A percentile compares a stretch with the other conserved stretches of the same genome.
Conservation (phyloP, 2,797 vertebrate genomes). For the Chiroxiphia lanceolata region DNA sequence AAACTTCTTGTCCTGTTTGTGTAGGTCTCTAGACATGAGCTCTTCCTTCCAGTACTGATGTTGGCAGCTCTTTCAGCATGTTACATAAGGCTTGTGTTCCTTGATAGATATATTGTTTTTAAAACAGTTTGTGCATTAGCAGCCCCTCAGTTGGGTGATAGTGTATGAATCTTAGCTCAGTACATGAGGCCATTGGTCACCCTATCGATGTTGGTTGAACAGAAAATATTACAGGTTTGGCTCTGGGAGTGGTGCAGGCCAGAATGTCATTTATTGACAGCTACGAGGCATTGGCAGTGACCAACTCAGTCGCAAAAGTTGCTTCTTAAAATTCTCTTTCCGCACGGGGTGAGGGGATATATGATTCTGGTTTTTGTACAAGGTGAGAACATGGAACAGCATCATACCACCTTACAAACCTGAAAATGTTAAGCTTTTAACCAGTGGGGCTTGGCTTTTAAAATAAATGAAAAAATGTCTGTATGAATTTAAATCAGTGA, state of each 20-base stretch:
- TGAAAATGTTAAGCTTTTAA: not conserved
- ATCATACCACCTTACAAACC: not conserved
- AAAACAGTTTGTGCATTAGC: not conserved
- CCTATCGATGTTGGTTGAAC: accelerated
- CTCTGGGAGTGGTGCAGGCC: not conserved
- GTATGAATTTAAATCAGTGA: not conserved
- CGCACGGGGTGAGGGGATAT: not conserved
- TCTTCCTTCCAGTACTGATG: not conserved
- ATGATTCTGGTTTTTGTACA: not conserved
- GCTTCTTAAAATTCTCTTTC: not conserved
- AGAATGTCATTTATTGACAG: not conserved
- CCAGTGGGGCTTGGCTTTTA: not conserved
- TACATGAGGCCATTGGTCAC: not conserved
- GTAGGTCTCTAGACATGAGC: not conserved
- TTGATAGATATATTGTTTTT: not conserved
- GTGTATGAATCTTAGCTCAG: not conserved
- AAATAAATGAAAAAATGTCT: not conserved
- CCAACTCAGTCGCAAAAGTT: not conserved
- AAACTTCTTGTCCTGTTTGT: not conserved
- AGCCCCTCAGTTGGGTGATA: not conserved
- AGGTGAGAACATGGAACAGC: not conserved
- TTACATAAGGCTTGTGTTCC: not conserved
- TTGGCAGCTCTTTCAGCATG: not conserved
- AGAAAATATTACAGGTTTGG: not conserved
- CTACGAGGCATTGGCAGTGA: not conserved